phyloP scores from a whole-genome alignment of 2,797 vertebrate genomes.

The Labroides dimidiatus region DNA sequence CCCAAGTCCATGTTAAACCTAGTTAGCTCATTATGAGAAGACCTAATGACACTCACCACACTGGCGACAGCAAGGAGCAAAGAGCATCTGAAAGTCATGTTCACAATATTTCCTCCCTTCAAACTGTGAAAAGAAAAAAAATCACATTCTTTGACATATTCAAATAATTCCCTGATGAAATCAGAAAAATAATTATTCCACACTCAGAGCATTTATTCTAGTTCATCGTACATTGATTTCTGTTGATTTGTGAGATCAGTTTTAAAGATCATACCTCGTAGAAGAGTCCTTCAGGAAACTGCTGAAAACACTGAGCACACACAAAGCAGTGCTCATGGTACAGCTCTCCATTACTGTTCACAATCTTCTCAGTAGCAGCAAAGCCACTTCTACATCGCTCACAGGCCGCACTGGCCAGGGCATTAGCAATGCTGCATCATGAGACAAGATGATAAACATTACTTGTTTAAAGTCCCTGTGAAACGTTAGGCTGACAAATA shows the following conservation, averaged over 20 bases:
- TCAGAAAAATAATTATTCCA: not conserved
- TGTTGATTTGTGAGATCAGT: not conserved
- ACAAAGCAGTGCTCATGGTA: conserved; percentile 98
- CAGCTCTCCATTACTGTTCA: conserved; percentile 96
- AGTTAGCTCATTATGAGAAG: not conserved
- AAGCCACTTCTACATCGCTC: conserved; percentile 94
- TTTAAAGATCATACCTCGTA: conserved; percentile 88
- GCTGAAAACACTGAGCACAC: conserved; percentile 98
- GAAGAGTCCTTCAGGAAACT: conserved; percentile 97
- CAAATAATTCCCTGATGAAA: not conserved
- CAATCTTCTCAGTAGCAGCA: conserved; percentile 94
- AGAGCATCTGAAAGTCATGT: conserved; percentile 99
- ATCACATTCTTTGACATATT: not conserved
- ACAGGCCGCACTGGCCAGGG: conserved; percentile 93
- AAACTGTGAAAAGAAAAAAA: conserved; percentile 80
- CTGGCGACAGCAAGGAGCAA: conserved; percentile 98
- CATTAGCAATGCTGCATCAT: conserved; percentile 94
- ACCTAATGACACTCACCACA: conserved; percentile 88
- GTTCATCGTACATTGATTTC: not conserved
- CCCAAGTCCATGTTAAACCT: not conserved
- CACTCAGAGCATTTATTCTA: not conserved
- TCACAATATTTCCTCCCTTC: conserved; percentile 99
- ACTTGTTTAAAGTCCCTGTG: not conserved
- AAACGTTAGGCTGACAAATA: conserved; percentile 29
- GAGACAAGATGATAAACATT: conserved; percentile 38